Base-by-base conservation (phyloP, 37 sponge, comb jelly and placozoan species). In the Haliclona indistincta region DNA sequence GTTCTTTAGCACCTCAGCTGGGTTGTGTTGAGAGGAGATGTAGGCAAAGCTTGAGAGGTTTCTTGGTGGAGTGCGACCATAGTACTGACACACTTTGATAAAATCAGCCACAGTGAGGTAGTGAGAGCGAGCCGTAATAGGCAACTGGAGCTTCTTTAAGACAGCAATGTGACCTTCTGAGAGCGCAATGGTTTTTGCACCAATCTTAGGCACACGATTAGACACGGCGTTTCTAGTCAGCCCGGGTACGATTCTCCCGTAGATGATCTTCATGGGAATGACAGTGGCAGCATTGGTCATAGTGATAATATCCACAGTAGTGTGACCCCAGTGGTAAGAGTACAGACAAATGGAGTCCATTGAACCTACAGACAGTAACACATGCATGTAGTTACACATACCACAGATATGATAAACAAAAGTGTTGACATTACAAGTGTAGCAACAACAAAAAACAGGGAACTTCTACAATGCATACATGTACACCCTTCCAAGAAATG, bases 221-320 rank as follows among this genome's bases (percentile, higher is more conserved):
- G 84, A 83, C 52, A 83, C 76, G 42, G 76, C 84, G 41, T 83
- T 83, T 33, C 71, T 54, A 49, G 75, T 83, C 7, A 83, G 76
- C 5, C 71, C 70, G 8, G 84, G 84, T 39, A 83, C 76, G 8
- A 73, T 61, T 7, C 56, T 47, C 29, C 58, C 39, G 63, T 83
- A 83, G 70, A 83, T 44, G 63, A 75, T 83, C 43, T 42, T 75
- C 52, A 83, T 49, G 0, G 84, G 84, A 28, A 83, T 74, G 37
- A 76, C 47, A 68, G 77, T 49, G 34, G 53, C 49, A 17, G 43
- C 28, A 13, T 54, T 37, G 43, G 30, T 29, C 0, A 70, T 47
- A n/a, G 71, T 62, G 38, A 83, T 41, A 47, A 83, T 25, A 44
- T 83, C 84, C 22, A 83, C 37, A 25, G 15, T 35, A 7, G 69